Base-by-base conservation (phyloP, 2,797 vertebrate species). In the Lindbergichthys nudifrons region DNA sequence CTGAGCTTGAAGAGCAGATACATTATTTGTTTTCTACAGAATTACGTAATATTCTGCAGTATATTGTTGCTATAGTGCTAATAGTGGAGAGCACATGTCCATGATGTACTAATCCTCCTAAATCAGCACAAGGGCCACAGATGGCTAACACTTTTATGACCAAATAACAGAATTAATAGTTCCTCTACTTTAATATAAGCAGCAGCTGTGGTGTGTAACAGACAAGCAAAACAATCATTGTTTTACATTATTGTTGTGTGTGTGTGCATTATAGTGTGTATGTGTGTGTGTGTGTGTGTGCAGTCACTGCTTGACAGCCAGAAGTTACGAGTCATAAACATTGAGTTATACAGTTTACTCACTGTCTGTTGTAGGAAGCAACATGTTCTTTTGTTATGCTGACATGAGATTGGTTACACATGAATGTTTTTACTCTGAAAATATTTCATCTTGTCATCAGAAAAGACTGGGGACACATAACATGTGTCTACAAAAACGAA, bases 351-450 rank as follows among this genome's bases (percentile, higher is more conserved):
- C 62, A 72, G 67, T 83, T 84, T 50, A 50, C 73, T 82, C 47
- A 64, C 77, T 69, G 73, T 87, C 51, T 80, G 50, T 80, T 63
- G 72, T 71, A 72, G 60, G 52, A 80, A 81, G 53, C 26, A 69
- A 59, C 73, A 75, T 64, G 46, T 67, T 84, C 39, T 69, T 84
- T 79, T 74, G 32, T 83, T 77, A 50, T 56, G 53, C 79, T 65
- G 79, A 77, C 79, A 77, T 85, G 21, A 70, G 78, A 89, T 75
- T 74, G 65, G 81, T 81, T 77, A 75, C 86, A 88, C 68, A 61
- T 82, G 86, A 77, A 54, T 43, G 60, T 72, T 87, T 83, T 87
- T 84, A 88, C 81, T 81, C 79, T 80, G 83, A 85, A 86, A 80
- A 77, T 51, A 80, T 81, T 77, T 83, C 79, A 79, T 59, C 47